phyloP scores from a whole-genome alignment of 2,888 invertebrate species.

The Notocelia uddmanniana region DNA sequence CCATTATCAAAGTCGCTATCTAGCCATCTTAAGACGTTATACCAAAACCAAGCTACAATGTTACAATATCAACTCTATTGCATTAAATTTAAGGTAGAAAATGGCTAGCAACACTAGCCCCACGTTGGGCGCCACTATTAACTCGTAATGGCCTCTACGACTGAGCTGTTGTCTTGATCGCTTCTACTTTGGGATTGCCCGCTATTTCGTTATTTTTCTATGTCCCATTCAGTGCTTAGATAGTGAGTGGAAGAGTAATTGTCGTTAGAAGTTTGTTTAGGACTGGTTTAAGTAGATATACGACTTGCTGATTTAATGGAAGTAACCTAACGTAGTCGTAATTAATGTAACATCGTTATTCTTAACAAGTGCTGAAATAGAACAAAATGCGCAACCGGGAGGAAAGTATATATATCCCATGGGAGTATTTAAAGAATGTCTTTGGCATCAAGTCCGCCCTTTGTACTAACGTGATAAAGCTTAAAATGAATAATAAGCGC shows the following conservation, averaged over 20 bases:
- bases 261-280: slow-evolving; percentile 2
- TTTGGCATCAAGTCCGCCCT: too few relatives aligned
- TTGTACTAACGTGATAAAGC: too few relatives aligned
- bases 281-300: not conserved
- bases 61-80: not conserved
- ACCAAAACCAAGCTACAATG: not conserved
- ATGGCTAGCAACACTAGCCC: not conserved
- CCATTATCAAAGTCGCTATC: slow-evolving; percentile 4
- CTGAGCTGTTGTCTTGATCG: slow-evolving; percentile 31
- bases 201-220: slow-evolving; percentile 33
- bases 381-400: too few relatives aligned
- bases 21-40: slow-evolving; percentile 18
- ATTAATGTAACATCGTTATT: not conserved
- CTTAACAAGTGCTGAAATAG: not conserved
- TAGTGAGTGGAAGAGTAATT: slow-evolving; percentile 11
- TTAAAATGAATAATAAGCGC: too few relatives aligned
- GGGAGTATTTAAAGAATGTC: too few relatives aligned
- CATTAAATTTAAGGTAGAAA: not conserved
- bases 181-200: slow-evolving; percentile 5
- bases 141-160: slow-evolving; percentile 26
- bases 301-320: not conserved
- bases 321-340: not conserved
- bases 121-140: slow-evolving; percentile 30
- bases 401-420: too few relatives aligned
- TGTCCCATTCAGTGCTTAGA: slow-evolving; percentile 17